Evolutionary conservation across 2,888 invertebrate species (phyloP), one percentile per base, ranked within the genome.

Genomic region (Ophioninae sp.): DNA sequence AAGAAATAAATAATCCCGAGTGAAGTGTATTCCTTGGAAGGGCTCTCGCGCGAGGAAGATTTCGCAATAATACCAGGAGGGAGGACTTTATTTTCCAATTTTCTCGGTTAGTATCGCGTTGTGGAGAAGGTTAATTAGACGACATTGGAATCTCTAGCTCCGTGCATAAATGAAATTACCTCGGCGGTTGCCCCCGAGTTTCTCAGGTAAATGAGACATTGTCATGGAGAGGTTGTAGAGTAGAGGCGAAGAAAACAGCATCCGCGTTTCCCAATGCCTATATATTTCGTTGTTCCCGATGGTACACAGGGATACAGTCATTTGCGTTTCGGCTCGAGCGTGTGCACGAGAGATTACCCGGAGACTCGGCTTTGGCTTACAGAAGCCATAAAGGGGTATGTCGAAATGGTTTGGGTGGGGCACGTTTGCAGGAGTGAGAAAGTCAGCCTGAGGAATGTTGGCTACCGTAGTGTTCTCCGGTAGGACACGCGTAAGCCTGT

Each of bases 241-340:
- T 21, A 39, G 62, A 68, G 67, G 62, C 80, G 76, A 81, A 68
- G 79, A 79, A 83, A 80, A 79, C 79, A 62, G 39, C 72, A 65
- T 73, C 79, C 73, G 56, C 41, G 62, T 56, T 50, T 30, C 44
- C 37, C 37, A 57, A 62, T 69, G 30, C n/a, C 56, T 64, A 64
- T 75, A 56, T 56, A 65, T 75, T 37, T 74, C 73, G 56, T 59
- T 72, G 65, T 56, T 64, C 64, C 17, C 50, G 57, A 72, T 59
- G 73, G 56, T 56, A 23, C 62, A 56, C 10, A 57, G 37, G 30
- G 39, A 74, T 75, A 79, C 77, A 73, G 61, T 50, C 73, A 72
- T 79, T 83, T 80, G 76, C 70, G 68, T 83, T 77, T 80, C 77
- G 64, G 76, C 76, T 80, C 67, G 70, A 79, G 68, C 57, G 80